Base-by-base conservation (phyloP, 1,140 invertebrate species). In the Diachasma alloeum region DNA sequence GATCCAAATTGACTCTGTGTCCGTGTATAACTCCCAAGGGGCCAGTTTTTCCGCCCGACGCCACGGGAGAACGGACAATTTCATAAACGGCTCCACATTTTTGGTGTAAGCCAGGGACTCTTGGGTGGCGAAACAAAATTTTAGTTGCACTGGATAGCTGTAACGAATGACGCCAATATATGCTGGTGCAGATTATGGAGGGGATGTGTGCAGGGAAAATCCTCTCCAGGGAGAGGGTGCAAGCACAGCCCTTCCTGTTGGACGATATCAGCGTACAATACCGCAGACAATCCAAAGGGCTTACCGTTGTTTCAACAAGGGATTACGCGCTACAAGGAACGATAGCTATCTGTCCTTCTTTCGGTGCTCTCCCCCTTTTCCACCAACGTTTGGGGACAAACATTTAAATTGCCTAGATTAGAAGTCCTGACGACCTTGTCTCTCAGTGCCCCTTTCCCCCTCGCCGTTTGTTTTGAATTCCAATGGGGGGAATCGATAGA, bases 281-380 rank as follows among this genome's bases (percentile, higher is more conserved):
- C 83, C 82, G 53, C 81, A 82, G 82, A 85, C 83, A 85, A 85
- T 85, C 84, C 82, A 72, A 76, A 82, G 81, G 83, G 84, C 84
- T 86, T 86, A 86, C 82, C 76, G 78, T 81, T 86, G 83, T 84
- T 85, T 86, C 84, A 85, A 85, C 84, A 84, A 82, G 82, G 85
- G 84, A 86, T 86, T 86, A 86, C 83, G 48, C 80, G 77, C 78
- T 80, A 74, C 78, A 77, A 75, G 72, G 76, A 72, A 75, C 79
- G 78, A 76, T 79, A 70, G 70, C 70, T 70, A 1, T 26, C 59
- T 63, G 24, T 63, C 59, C 77, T 56, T 69, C 72, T 78, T 73
- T 80, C 79, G 42, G 1, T 39, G 17, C 78, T 31, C 22, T 73
- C 46, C 17, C 22, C 69, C 73, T 36, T 46, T 24, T 69, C 71